These are phyloP conservation scores for Periophthalmus modestus DNA, from an alignment of 2,113 vertebrate species.

Conservation along the genomic window DNA sequence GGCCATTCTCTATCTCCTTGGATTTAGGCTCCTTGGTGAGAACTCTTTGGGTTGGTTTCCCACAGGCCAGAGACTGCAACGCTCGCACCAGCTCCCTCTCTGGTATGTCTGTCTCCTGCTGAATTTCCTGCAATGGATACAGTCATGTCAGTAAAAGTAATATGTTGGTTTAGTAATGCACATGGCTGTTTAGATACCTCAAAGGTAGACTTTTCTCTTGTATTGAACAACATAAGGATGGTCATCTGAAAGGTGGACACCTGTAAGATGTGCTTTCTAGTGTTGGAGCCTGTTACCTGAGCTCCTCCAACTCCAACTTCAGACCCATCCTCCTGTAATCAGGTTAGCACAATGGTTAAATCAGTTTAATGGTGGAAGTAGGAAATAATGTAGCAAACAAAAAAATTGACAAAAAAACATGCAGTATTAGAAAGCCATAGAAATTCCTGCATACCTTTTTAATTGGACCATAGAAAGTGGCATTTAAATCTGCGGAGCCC, in stretches of 20 bases:
- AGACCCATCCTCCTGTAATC: conserved; percentile 91
- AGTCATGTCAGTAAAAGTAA: neutral
- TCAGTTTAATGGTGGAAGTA: neutral
- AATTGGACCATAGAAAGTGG: conserved; percentile 96
- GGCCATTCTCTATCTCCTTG: conserved; percentile 98
- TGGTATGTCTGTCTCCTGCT: conserved; percentile 98
- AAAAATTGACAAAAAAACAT: too few species aligned
- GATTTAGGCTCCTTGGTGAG: conserved; percentile 99
- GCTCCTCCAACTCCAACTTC: conserved; percentile 96
- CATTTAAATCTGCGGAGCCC: conserved; percentile 98
- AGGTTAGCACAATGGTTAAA: neutral
- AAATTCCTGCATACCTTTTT: conserved; percentile 93
- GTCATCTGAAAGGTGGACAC: conserved; percentile 99
- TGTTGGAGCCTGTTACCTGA: conserved; percentile 97
- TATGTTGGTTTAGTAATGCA: neutral
- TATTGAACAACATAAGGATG: conserved; percentile 99
- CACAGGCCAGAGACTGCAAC: conserved; percentile 96
- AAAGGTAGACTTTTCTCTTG: conserved; percentile 96
- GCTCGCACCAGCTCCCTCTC: conserved; percentile 97
- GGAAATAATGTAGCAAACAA: neutral
- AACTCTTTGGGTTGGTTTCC: conserved; percentile 96
- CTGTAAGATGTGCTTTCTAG: conserved; percentile 97
- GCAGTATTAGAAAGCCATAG: too few species aligned
- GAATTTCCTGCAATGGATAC: conserved; percentile 86
- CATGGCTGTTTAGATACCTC: conserved; percentile 79